These are phyloP conservation scores for Dicranocentrus wangi DNA, from an alignment of 2,888 invertebrate species.

Conservation along the genomic window DNA sequence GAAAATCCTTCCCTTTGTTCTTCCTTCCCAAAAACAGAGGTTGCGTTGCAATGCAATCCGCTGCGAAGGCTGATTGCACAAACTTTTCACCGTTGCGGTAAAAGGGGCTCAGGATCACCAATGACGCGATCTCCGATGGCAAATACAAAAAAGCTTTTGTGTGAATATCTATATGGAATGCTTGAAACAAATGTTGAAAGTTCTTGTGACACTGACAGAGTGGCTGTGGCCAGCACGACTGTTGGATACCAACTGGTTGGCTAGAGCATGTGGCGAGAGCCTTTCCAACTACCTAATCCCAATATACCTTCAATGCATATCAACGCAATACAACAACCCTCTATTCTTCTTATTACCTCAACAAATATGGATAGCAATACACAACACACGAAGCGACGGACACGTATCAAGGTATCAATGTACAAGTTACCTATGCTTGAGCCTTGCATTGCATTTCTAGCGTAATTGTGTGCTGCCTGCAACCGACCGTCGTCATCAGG, in stretches of 20 bases:
- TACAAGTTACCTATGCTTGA: neutral
- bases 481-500: neutral
- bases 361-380: slow-evolving; percentile 17
- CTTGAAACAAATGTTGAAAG: neutral
- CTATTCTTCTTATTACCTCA: slow-evolving; percentile 15
- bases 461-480: neutral
- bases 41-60: neutral
- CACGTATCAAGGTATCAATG: neutral
- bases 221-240: slow-evolving; percentile 55
- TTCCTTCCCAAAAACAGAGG: neutral
- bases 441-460: neutral
- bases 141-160: slow-evolving; percentile 1
- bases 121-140: too few relatives aligned
- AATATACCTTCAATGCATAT: slow-evolving; percentile 30
- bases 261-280: slow-evolving; percentile 54
- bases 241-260: slow-evolving; percentile 62
- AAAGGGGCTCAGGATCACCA: too few relatives aligned
- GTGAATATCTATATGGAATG: too few relatives aligned
- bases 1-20: slow-evolving; percentile 9
- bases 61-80: neutral
- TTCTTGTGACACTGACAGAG: slow-evolving; percentile 33
- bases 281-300: slow-evolving; percentile 31
- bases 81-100: neutral
- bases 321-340: too few relatives aligned
- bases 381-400: too few relatives aligned